These are phyloP conservation scores for Choloepus didactylus DNA, from an alignment of 2,797 vertebrate species.

Conservation along the genomic window DNA sequence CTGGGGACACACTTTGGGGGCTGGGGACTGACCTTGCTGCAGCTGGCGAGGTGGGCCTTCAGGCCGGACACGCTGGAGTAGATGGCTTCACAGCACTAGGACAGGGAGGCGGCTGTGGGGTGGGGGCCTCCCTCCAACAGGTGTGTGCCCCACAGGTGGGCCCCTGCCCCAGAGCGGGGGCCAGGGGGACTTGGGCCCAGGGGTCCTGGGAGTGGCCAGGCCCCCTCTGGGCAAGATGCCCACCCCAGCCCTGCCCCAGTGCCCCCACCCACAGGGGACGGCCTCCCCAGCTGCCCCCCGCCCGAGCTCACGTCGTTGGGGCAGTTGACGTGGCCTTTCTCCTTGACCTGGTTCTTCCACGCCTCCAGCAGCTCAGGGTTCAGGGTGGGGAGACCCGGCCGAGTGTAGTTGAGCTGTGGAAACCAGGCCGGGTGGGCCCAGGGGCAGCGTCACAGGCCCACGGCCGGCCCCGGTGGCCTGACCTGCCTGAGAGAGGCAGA, in stretches of 20 bases:
- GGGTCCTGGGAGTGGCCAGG: not conserved
- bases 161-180: not conserved
- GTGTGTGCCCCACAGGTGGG: not conserved
- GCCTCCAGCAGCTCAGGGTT: conserved; percentile 94
- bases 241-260: not conserved
- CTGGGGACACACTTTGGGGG: not conserved
- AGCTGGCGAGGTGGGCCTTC: conserved; percentile 98
- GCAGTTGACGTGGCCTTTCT: conserved; percentile 98
- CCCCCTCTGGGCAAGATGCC: not conserved
- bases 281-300: not conserved
- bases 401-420: conserved; percentile 96
- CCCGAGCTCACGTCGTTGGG: conserved; percentile 93
- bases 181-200: not conserved
- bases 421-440: conserved; percentile 23
- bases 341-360: conserved; percentile 98
- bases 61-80: conserved; percentile 98
- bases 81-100: conserved; percentile 96
- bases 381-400: conserved; percentile 96
- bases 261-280: not conserved
- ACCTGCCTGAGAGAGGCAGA: too few relatives aligned
- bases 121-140: not conserved
- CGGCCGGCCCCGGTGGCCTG: rapidly evolving
- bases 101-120: conserved; percentile 60
- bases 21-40: conserved; percentile 93
- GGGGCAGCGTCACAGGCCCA: rapidly evolving